These are phyloP conservation scores for Cryptosula pallasiana DNA, from an alignment of 2,888 invertebrate species.

Conservation along the genomic window DNA sequence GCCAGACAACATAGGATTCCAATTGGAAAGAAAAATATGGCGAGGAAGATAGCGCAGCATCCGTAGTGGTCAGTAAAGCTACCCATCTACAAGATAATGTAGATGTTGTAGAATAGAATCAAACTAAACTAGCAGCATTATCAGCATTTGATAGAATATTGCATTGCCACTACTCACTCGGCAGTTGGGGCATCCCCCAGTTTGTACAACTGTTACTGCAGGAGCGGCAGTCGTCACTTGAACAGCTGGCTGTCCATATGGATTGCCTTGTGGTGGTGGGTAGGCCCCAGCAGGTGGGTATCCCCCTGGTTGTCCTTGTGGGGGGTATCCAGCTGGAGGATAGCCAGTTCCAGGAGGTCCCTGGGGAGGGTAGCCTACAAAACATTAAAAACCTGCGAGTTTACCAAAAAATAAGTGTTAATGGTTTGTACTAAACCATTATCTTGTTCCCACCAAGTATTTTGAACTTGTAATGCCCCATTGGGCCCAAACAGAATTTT, in stretches of 20 bases:
- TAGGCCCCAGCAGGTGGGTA: background rate
- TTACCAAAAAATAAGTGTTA: too few species aligned
- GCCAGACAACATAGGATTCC: conserved; percentile 27
- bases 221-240: background rate
- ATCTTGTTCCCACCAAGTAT: too few species aligned
- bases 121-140: background rate
- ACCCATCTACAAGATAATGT: conserved; percentile 26
- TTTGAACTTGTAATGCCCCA: too few species aligned
- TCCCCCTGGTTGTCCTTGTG: background rate
- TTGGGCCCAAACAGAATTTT: too few species aligned
- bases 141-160: background rate
- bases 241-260: conserved; percentile 1
- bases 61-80: conserved; percentile 25
- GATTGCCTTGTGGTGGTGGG: background rate
- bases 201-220: conserved; percentile 19
- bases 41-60: conserved; percentile 27
- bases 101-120: background rate
- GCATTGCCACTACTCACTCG: conserved; percentile 12
- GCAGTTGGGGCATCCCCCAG: conserved; percentile 17
- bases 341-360: background rate
- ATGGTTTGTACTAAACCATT: too few species aligned
- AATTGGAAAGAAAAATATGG: conserved; percentile 28
- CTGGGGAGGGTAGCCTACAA: background rate
- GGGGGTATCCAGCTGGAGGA: conserved; percentile 9
- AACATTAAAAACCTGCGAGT: background rate